Percentiles rank a stretch among this genome's conserved stretches.
These are phyloP conservation scores for Sebastes taczanowskii DNA, from an alignment of 2,797 vertebrate genomes.

Conservation along the genomic window DNA sequence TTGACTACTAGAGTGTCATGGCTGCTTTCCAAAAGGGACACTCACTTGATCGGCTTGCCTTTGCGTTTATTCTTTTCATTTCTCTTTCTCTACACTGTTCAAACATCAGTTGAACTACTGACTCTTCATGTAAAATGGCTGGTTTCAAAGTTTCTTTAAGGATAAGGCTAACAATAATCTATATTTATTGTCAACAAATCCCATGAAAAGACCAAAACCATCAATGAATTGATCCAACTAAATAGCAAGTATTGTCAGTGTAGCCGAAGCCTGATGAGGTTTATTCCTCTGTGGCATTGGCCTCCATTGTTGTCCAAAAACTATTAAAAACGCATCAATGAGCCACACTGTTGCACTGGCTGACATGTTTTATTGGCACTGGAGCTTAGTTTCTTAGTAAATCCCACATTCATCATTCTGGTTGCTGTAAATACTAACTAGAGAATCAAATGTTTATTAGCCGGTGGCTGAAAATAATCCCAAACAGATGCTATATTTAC, in stretches of 20 bases:
- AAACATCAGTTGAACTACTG: background rate
- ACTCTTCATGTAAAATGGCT: background rate
- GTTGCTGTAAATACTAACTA: background rate
- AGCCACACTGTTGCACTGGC: background rate
- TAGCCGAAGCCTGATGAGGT: background rate
- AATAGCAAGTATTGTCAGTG: background rate
- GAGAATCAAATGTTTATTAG: background rate
- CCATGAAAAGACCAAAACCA: background rate
- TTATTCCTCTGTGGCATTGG: background rate
- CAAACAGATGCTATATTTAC: background rate
- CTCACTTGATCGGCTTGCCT: background rate
- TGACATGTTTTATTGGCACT: background rate
- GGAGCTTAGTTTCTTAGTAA: background rate
- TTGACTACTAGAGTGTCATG: slow-evolving; percentile 1
- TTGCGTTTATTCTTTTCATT: background rate
- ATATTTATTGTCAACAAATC: background rate
- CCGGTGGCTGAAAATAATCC: background rate
- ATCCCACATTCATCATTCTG: background rate
- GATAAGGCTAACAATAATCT: background rate
- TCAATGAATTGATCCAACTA: background rate
- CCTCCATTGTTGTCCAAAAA: background rate
- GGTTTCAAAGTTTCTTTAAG: background rate
- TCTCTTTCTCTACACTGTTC: background rate
- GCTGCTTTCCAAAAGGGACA: slow-evolving; percentile 25
- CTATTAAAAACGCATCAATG: background rate